These are phyloP conservation scores for Cantharis flavilabris DNA, from an alignment of 2,888 invertebrate genomes.

Conservation along the genomic window DNA sequence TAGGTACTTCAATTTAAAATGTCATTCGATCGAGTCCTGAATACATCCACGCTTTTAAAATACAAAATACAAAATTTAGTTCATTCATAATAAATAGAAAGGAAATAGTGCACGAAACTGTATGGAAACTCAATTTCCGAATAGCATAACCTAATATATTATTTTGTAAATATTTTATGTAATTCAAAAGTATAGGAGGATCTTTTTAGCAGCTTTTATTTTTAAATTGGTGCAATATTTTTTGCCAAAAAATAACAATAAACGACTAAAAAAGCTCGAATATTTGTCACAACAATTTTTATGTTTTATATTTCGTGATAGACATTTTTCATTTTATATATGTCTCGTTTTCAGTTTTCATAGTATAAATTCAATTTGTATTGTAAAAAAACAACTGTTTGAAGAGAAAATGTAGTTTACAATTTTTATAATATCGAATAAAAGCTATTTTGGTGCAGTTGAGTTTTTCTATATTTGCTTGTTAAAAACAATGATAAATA, in stretches of 20 bases:
- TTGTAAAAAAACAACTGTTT: not conserved
- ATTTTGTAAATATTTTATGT: not conserved
- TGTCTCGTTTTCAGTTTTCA: not conserved
- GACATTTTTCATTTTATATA: not conserved
- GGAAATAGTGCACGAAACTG: not conserved
- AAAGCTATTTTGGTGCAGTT: too few relatives aligned
- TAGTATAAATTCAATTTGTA: not conserved
- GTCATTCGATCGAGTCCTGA: not conserved
- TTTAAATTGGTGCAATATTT: not conserved
- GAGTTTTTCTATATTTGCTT: not conserved
- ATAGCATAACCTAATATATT: not conserved
- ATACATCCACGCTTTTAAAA: not conserved
- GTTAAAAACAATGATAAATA: not conserved
- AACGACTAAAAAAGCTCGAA: not conserved
- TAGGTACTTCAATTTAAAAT: not conserved
- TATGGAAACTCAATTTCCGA: not conserved
- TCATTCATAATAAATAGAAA: not conserved
- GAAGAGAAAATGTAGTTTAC: not conserved
- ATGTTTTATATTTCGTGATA: not conserved
- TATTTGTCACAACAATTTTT: not conserved
- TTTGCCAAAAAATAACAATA: not conserved
- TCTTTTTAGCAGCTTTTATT: not conserved
- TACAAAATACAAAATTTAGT: not conserved
- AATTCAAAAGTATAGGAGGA: not conserved
- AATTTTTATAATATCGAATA: too few relatives aligned